Base-by-base conservation (phyloP, 1,140 invertebrate species). In the Kradibia gibbosae region DNA sequence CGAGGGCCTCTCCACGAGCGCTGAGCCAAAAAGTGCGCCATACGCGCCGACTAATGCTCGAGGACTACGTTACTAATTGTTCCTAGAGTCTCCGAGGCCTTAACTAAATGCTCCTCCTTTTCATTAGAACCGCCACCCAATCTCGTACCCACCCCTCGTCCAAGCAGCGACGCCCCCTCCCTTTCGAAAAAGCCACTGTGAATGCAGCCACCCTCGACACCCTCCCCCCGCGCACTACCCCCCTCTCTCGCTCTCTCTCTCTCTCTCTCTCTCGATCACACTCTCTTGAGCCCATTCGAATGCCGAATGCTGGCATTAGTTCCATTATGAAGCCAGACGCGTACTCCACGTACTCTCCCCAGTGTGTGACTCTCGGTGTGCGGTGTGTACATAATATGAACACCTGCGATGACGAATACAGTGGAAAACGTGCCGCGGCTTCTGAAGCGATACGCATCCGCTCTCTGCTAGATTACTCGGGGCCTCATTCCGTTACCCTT, bases 201-300 rank as follows among this genome's bases (percentile, higher is more conserved):
- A n/a, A n/a, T n/a, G n/a, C n/a, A n/a, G n/a, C n/a, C n/a, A n/a
- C n/a, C n/a, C n/a, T n/a, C n/a, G n/a, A n/a, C n/a, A n/a, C n/a
- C n/a, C n/a, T n/a, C n/a, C n/a, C n/a, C n/a, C n/a, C n/a, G n/a
- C n/a, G n/a, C n/a, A n/a, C n/a, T n/a, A n/a, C 48, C 28, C 48
- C 48, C 5, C 4, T 5, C 17, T 34, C 22, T 36, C 62, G 11
- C 34, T n/a, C 62, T n/a, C 31, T 71, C 39, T 25, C 67, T 36
- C 34, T 17, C 67, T 31, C 36, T 36, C 53, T 20, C 39, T 22
- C 22, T 57, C 65, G 31, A 22, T 65, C 31, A 65, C 55, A 73
- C 71, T 80, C 78, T 74, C 80, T 67, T 36, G 73, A 76, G 72
- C 80, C 72, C 50, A 76, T 81, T 81, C 45, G 74, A 65, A 20